Evolutionary conservation across 2,888 invertebrate genomes (phyloP).

Genomic region (Drosophila dives): DNA sequence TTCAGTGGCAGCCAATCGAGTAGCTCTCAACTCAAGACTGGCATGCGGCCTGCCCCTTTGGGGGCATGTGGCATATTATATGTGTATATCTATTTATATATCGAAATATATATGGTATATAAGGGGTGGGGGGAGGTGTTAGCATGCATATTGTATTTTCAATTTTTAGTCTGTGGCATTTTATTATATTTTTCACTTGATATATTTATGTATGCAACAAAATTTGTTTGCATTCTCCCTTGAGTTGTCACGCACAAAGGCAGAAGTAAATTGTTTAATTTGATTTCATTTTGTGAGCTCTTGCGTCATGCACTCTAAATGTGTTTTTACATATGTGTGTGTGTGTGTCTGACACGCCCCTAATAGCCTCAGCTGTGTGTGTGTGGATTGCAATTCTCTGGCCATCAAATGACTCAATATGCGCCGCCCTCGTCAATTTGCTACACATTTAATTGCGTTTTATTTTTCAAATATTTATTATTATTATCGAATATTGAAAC

Average conservation of each 20-base stretch:
- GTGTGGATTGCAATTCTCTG: slow-evolving; percentile 61
- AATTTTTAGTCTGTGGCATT: slow-evolving; percentile 66
- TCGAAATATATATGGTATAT: slow-evolving; percentile 28
- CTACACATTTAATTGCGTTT: slow-evolving; percentile 77
- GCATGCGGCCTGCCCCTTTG: slow-evolving; percentile 35
- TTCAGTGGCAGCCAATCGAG: slow-evolving; percentile 13
- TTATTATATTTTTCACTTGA: slow-evolving; percentile 75
- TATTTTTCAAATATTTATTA: slow-evolving; percentile 78
- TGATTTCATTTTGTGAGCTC: slow-evolving; percentile 70
- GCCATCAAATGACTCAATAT: slow-evolving; percentile 70
- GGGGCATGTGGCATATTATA: slow-evolving; percentile 50
- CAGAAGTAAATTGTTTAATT: slow-evolving; percentile 81
- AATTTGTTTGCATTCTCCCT: slow-evolving; percentile 78
- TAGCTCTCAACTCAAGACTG: neutral
- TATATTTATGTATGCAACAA: slow-evolving; percentile 70
- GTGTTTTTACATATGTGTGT: slow-evolving; percentile 8
- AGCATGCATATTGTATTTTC: slow-evolving; percentile 54
- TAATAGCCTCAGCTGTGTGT: slow-evolving; percentile 15
- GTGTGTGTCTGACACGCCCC: slow-evolving; percentile 34
- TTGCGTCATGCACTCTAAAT: slow-evolving; percentile 67
- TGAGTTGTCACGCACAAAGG: slow-evolving; percentile 81
- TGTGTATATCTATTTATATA: slow-evolving; percentile 1
- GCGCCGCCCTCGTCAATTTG: slow-evolving; percentile 40
- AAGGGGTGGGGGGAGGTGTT: neutral
- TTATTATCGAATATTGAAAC: slow-evolving; percentile 77